A percentile compares a stretch with the other conserved stretches of the same genome.
Conservation (phyloP, 2,888 invertebrate species). For the Apoda limacodes region DNA sequence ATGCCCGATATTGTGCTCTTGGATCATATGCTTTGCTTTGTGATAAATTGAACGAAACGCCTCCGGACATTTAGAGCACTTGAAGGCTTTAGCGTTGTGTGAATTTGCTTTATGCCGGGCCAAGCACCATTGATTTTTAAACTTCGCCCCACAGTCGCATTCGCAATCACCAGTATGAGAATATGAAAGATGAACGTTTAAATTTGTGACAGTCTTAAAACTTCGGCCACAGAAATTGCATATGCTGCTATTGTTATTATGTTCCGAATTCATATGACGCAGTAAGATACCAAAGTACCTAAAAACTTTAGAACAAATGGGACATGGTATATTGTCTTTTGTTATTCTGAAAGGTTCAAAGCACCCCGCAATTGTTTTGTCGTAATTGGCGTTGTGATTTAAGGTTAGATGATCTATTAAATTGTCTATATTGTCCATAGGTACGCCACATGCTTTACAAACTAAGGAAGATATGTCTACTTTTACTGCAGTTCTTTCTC, state of each 20-base stretch:
- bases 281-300: slow-evolving; percentile 46
- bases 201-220: slow-evolving; percentile 41
- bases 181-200: slow-evolving; percentile 47
- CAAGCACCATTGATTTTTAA: slow-evolving; percentile 47
- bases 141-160: slow-evolving; percentile 45
- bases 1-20: slow-evolving; percentile 53
- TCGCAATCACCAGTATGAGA: slow-evolving; percentile 44
- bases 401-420: slow-evolving; percentile 47
- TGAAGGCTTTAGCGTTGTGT: slow-evolving; percentile 50
- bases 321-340: slow-evolving; percentile 52
- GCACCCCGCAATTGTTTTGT: slow-evolving; percentile 38
- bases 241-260: slow-evolving; percentile 50
- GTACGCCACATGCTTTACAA: slow-evolving; percentile 39
- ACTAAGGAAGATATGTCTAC: slow-evolving; percentile 40
- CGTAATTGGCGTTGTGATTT: slow-evolving; percentile 45
- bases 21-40: slow-evolving; percentile 62
- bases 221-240: slow-evolving; percentile 54
- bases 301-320: slow-evolving; percentile 38
- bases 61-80: slow-evolving; percentile 51
- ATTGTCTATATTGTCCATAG: slow-evolving; percentile 31
- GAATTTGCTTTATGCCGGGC: slow-evolving; percentile 47
- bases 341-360: slow-evolving; percentile 45
- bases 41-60: slow-evolving; percentile 63
- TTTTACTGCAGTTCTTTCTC: slow-evolving; percentile 45
- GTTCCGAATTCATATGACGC: slow-evolving; percentile 48